These are phyloP conservation scores for Diceros bicornis DNA, from an alignment of 2,797 vertebrate genomes.

Conservation along the genomic window DNA sequence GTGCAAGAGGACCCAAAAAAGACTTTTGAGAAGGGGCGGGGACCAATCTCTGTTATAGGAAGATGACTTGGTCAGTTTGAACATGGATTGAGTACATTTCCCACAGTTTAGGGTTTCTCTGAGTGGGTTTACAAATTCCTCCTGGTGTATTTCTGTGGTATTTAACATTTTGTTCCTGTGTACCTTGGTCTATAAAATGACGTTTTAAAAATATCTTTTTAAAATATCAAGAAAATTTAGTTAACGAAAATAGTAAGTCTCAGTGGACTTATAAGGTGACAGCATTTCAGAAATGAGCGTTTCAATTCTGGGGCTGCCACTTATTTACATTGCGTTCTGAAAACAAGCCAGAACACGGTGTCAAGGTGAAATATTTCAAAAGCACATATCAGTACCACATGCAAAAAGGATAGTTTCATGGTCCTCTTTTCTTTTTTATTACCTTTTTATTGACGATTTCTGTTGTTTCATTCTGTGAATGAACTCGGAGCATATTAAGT, in stretches of 20 bases:
- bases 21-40: background rate
- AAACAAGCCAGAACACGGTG: background rate
- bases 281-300: constrained; percentile 18
- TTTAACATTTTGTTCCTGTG: constrained; percentile 22
- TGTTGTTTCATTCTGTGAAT: constrained; percentile 40
- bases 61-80: background rate
- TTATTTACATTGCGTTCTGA: background rate
- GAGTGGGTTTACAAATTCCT: background rate
- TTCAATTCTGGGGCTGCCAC: background rate
- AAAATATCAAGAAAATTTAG: constrained; percentile 29
- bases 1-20: background rate
- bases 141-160: constrained; percentile 42
- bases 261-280: background rate
- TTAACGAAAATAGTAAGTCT: constrained; percentile 58
- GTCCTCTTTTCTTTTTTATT: background rate
- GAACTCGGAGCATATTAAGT: constrained; percentile 10
- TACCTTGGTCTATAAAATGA: constrained; percentile 1
- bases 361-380: background rate
- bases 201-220: constrained; percentile 2
- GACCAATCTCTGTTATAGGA: background rate
- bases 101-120: background rate
- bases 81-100: background rate
- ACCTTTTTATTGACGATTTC: constrained; percentile 1
- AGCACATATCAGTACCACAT: background rate
- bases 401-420: background rate